Evolutionary conservation across 1,140 invertebrate species (phyloP).

Genomic region (Heliconius himera): DNA sequence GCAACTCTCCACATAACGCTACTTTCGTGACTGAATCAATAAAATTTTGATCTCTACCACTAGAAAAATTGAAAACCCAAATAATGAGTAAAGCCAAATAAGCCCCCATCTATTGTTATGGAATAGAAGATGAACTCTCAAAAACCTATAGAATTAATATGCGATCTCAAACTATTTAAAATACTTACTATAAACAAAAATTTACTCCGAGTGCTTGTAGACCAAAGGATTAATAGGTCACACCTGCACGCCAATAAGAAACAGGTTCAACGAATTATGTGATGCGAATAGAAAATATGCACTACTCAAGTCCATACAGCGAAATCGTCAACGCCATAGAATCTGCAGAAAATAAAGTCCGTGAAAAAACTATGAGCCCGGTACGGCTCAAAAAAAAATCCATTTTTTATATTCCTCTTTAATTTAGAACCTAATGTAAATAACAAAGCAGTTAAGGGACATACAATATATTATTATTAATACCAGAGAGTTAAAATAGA

Average conservation of each 20-base stretch:
- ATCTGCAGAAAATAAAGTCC: slow-evolving; percentile 32
- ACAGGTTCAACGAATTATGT: slow-evolving; percentile 33
- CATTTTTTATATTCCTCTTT: slow-evolving; percentile 39
- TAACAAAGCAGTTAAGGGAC: slow-evolving; percentile 37
- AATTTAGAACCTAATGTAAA: slow-evolving; percentile 28
- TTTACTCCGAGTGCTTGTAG: slow-evolving; percentile 20
- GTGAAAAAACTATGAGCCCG: slow-evolving; percentile 40
- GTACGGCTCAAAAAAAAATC: slow-evolving; percentile 36
- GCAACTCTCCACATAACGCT: too few relatives aligned
- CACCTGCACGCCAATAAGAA: slow-evolving; percentile 38
- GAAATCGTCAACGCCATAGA: slow-evolving; percentile 39
- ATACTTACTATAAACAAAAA: slow-evolving; percentile 38
- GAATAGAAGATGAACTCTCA: slow-evolving; percentile 37
- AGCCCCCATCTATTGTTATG: slow-evolving; percentile 39
- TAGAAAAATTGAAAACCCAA: too few relatives aligned
- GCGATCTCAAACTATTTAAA: slow-evolving; percentile 6
- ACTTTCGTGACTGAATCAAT: too few relatives aligned
- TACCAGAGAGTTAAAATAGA: slow-evolving; percentile 38
- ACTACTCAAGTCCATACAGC: slow-evolving; percentile 34
- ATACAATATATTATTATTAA: too few relatives aligned
- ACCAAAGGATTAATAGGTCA: slow-evolving; percentile 40
- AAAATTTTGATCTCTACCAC: neutral
- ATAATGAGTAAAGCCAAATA: neutral
- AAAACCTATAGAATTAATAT: slow-evolving; percentile 27
- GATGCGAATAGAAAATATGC: slow-evolving; percentile 35